Evolutionary conservation across 2,888 invertebrate genomes (phyloP).

Genomic region (Hypomecis atomaria): DNA sequence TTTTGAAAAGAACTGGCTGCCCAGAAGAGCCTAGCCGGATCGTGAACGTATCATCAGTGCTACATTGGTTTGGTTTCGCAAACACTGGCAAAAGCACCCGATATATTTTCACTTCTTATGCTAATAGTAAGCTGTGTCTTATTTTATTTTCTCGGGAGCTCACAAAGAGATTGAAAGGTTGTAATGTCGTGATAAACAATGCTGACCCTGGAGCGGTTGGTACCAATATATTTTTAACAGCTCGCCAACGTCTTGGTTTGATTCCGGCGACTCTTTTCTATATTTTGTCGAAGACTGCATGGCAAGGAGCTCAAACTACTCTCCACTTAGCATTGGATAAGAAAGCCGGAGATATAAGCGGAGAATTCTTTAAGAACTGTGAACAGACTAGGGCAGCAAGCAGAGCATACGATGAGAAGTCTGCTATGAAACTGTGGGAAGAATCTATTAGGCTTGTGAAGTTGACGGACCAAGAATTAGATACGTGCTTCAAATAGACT

Average conservation of each 20-base stretch:
- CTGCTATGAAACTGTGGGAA: conserved; percentile 91
- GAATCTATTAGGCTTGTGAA: conserved; percentile 87
- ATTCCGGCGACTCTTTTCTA: conserved; percentile 80
- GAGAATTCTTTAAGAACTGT: conserved; percentile 90
- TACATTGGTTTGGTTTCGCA: conserved; percentile 86
- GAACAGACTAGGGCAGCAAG: conserved; percentile 80
- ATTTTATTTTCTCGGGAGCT: conserved; percentile 89
- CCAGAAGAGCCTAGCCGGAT: conserved; percentile 87
- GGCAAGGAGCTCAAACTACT: conserved; percentile 91
- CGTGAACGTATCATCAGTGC: conserved; percentile 89
- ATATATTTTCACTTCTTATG: conserved; percentile 63
- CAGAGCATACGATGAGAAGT: conserved; percentile 85
- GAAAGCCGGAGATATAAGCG: conserved; percentile 85
- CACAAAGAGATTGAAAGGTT: conserved; percentile 84
- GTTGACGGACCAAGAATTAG: conserved; percentile 85
- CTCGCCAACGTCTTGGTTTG: conserved; percentile 67
- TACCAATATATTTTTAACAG: conserved; percentile 86
- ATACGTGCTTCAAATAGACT: conserved; percentile 62
- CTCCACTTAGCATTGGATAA: conserved; percentile 88
- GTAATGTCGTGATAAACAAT: conserved; percentile 89
- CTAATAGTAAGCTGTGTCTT: conserved; percentile 88
- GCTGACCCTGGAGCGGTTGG: conserved; percentile 93
- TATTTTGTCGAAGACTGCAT: conserved; percentile 86
- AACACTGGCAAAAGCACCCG: conserved; percentile 84
- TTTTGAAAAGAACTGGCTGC: conserved; percentile 84